phyloP scores from a whole-genome alignment of 2,113 vertebrate species.

The human region DNA sequence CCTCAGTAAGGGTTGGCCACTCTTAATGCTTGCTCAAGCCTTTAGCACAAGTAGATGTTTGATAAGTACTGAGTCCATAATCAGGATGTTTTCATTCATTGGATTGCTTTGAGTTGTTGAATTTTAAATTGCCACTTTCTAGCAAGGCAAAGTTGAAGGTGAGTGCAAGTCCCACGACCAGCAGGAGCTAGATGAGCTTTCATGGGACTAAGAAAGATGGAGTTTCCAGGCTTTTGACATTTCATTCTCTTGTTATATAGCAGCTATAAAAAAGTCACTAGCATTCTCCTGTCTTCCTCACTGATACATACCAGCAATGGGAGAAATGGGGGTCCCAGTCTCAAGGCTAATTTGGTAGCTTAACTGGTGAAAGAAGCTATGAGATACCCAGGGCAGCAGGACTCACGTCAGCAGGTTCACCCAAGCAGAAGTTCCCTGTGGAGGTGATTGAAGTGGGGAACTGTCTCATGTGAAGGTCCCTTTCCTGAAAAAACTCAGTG shows the following conservation, averaged over 20 bases:
- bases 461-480: constrained; percentile 90
- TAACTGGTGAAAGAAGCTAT: constrained; percentile 94
- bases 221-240: constrained; percentile 91
- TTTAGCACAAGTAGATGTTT: not conserved
- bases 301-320: constrained; percentile 86
- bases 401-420: constrained; percentile 95
- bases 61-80: not conserved
- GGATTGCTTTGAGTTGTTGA: not conserved
- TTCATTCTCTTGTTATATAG: constrained; percentile 94
- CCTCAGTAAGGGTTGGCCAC: not conserved
- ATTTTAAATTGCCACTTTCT: constrained; percentile 45
- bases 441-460: constrained; percentile 93
- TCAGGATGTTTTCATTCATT: not conserved
- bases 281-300: constrained; percentile 92
- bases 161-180: not conserved
- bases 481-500: constrained; percentile 86
- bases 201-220: constrained; percentile 83
- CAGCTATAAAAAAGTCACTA: constrained; percentile 81
- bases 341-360: constrained; percentile 98
- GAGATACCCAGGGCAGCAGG: constrained; percentile 91
- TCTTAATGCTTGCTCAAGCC: not conserved
- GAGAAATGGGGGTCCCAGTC: constrained; percentile 92
- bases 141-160: constrained; percentile 60
- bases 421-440: constrained; percentile 90
- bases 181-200: constrained; percentile 45